Evolutionary conservation across 2,797 vertebrate species (phyloP).

Genomic region (Naso thynnoides): DNA sequence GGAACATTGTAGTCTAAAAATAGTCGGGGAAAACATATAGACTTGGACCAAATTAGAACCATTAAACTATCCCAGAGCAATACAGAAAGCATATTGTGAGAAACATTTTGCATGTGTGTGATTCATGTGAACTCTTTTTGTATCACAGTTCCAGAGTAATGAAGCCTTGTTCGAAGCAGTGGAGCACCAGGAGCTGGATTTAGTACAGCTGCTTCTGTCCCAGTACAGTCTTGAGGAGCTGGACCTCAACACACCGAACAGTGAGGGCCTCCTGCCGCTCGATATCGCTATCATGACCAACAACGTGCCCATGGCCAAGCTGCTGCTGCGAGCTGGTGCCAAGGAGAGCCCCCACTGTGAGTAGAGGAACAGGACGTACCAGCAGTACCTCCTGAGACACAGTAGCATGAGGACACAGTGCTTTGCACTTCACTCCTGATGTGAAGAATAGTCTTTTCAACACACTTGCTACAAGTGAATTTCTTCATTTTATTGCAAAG

Average conservation of each 20-base stretch:
- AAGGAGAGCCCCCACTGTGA: slow-evolving; percentile 96
- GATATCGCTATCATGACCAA: slow-evolving; percentile 96
- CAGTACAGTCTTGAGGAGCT: slow-evolving; percentile 93
- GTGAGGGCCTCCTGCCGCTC: slow-evolving; percentile 92
- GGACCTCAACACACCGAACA: slow-evolving; percentile 95
- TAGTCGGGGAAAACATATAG: slow-evolving; percentile 54
- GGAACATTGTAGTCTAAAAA: slow-evolving; percentile 67
- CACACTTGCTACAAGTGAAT: neutral
- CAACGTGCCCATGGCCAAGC: slow-evolving; percentile 91
- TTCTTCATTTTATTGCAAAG: slow-evolving; percentile 2
- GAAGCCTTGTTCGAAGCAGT: slow-evolving; percentile 92
- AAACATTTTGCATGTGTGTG: neutral
- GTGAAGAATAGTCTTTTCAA: neutral
- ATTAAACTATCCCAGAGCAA: neutral
- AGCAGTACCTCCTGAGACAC: neutral
- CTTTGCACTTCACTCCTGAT: neutral
- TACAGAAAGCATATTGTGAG: slow-evolving; percentile 2
- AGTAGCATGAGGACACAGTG: neutral
- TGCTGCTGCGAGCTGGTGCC: slow-evolving; percentile 89
- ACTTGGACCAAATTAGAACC: slow-evolving; percentile 19
- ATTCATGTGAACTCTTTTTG: slow-evolving; percentile 16
- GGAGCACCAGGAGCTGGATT: slow-evolving; percentile 92
- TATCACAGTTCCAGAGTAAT: slow-evolving; percentile 89
- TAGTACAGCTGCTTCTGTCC: slow-evolving; percentile 90
- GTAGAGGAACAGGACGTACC: slow-evolving; percentile 61